Percentiles rank a stretch among this genome's conserved stretches.
These are phyloP conservation scores for Caracal caracal DNA, from an alignment of 2,113 vertebrate species.

Conservation along the genomic window DNA sequence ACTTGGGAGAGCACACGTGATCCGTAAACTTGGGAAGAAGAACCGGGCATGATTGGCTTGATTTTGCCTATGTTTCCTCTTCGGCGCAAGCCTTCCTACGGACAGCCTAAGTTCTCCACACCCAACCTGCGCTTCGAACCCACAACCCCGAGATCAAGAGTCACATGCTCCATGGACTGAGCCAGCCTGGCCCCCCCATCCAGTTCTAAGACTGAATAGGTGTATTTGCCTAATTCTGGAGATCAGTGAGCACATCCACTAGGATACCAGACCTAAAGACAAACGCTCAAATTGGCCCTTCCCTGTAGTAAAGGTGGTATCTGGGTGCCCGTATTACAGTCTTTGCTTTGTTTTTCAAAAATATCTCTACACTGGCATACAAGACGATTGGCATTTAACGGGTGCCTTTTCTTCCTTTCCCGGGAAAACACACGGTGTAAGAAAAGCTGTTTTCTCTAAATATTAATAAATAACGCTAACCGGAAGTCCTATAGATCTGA, in stretches of 20 bases:
- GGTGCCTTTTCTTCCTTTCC: background rate
- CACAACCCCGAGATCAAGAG: background rate
- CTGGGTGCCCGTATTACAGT: background rate
- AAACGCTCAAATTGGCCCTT: background rate
- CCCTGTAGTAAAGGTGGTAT: background rate
- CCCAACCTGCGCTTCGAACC: background rate
- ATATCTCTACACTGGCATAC: background rate
- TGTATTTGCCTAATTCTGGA: conserved; percentile 11
- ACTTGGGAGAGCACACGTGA: background rate
- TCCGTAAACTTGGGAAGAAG: background rate
- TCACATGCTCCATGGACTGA: background rate
- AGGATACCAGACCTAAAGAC: background rate
- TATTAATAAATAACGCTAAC: conserved; percentile 15
- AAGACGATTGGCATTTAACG: background rate
- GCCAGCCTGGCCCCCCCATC: background rate
- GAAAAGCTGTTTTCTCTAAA: conserved; percentile 8
- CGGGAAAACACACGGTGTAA: background rate
- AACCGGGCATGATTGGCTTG: background rate
- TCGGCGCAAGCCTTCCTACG: background rate
- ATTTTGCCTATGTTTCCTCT: background rate
- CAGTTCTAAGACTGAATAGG: background rate
- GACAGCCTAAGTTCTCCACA: background rate
- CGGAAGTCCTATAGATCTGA: background rate
- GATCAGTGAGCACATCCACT: background rate
- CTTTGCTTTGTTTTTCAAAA: conserved; percentile 27